phyloP scores from a whole-genome alignment of 2,888 invertebrate species.

The Siphonodentalium dalli region DNA sequence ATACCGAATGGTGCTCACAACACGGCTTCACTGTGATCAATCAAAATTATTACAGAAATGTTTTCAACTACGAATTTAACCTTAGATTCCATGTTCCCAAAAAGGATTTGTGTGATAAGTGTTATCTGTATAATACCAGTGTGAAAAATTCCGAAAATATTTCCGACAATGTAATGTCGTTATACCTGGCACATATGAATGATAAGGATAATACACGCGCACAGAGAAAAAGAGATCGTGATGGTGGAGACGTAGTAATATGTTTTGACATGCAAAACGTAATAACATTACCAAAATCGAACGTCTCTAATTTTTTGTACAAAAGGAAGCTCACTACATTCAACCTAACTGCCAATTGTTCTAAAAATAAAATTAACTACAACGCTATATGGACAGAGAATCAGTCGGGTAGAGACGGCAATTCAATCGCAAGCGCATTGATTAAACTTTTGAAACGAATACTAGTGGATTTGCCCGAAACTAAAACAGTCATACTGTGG shows the following conservation, averaged over 20 bases:
- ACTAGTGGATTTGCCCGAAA: too few species aligned
- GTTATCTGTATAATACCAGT: conserved; percentile 13
- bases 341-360: conserved; percentile 25
- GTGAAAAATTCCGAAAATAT: neutral
- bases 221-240: conserved; percentile 18
- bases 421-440: too few species aligned
- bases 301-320: conserved; percentile 26
- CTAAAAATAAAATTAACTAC: conserved; percentile 18
- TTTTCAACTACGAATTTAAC: conserved; percentile 25
- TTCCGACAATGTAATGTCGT: conserved; percentile 4
- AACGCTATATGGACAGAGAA: conserved; percentile 26
- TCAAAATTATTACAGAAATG: conserved; percentile 11
- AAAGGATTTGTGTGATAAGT: conserved; percentile 16
- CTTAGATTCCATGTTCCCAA: conserved; percentile 18
- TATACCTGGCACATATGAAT: conserved; percentile 9
- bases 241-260: conserved; percentile 7
- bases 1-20: conserved; percentile 11
- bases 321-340: conserved; percentile 28
- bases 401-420: too few species aligned
- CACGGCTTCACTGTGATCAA: conserved; percentile 1
- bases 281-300: conserved; percentile 18
- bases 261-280: conserved; percentile 33
- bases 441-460: too few species aligned
- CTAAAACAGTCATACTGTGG: too few species aligned
- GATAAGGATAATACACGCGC: conserved; percentile 14